Evolutionary conservation across 2,113 vertebrate genomes (phyloP).

Genomic region (Centropristis striata): DNA sequence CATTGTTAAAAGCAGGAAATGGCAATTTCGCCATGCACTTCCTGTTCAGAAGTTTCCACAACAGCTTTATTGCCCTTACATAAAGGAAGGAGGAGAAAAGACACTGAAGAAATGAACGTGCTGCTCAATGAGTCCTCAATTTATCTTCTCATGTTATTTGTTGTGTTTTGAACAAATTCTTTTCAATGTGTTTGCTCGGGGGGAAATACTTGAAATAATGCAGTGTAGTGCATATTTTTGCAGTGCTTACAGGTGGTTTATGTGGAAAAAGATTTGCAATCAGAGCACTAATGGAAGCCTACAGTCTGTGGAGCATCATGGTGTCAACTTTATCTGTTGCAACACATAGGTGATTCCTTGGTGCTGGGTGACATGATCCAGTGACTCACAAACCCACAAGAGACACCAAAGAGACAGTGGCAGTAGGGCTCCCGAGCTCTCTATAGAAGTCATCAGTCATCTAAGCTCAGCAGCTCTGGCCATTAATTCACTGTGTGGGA

Average conservation of each 20-base stretch:
- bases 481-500: slow-evolving; percentile 77
- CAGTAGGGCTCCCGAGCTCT: slow-evolving; percentile 58
- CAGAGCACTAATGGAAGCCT: slow-evolving; percentile 34
- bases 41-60: slow-evolving; percentile 67
- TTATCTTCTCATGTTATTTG: slow-evolving; percentile 4
- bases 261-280: slow-evolving; percentile 26
- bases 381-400: slow-evolving; percentile 57
- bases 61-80: slow-evolving; percentile 37
- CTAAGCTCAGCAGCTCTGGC: slow-evolving; percentile 56
- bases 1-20: slow-evolving; percentile 79
- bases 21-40: slow-evolving; percentile 63
- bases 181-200: background rate
- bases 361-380: slow-evolving; percentile 72
- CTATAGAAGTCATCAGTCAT: slow-evolving; percentile 77
- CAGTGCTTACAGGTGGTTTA: slow-evolving; percentile 45
- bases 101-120: background rate
- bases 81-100: background rate
- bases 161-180: background rate
- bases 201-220: background rate
- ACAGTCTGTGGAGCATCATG: slow-evolving; percentile 48
- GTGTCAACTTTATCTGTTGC: slow-evolving; percentile 62
- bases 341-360: slow-evolving; percentile 48
- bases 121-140: background rate
- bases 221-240: background rate
- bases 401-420: slow-evolving; percentile 71